Evolutionary conservation across 2,888 invertebrate species (phyloP).

Genomic region (Eupeodes luniger): DNA sequence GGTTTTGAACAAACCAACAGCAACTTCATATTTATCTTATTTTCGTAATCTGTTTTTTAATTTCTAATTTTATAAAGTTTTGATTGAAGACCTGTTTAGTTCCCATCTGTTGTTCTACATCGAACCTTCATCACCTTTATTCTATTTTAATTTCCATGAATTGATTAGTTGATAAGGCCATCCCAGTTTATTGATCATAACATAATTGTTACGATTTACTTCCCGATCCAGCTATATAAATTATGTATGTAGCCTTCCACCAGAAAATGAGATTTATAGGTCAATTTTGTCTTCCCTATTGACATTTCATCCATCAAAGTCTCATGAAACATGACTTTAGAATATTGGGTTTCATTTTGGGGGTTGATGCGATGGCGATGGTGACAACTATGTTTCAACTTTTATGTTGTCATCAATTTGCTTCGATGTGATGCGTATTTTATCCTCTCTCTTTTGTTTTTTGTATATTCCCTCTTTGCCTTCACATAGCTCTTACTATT

Average conservation of each 20-base stretch:
- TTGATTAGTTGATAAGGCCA: not conserved
- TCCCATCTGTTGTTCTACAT: not conserved
- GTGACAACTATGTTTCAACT: slow-evolving; percentile 45
- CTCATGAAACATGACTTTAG: slow-evolving; percentile 52
- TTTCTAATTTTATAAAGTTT: not conserved
- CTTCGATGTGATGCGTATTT: not conserved
- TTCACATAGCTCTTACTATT: not conserved
- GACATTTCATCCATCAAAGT: slow-evolving; percentile 62
- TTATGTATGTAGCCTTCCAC: not conserved
- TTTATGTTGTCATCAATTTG: slow-evolving; percentile 46
- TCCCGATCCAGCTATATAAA: not conserved
- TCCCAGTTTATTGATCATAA: slow-evolving; percentile 24
- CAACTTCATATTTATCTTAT: too few species aligned
- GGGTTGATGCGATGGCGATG: slow-evolving; percentile 39
- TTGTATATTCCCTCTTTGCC: not conserved
- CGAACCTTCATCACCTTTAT: not conserved
- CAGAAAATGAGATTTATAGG: slow-evolving; percentile 34
- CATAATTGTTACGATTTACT: slow-evolving; percentile 30
- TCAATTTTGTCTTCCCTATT: slow-evolving; percentile 48
- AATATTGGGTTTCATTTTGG: not conserved
- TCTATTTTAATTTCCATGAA: slow-evolving; percentile 18
- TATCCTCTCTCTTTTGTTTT: not conserved
- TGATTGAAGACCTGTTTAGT: not conserved
- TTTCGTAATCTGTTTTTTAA: not conserved
- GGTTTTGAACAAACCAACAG: too few species aligned